Evolutionary conservation across 2,113 vertebrate species (phyloP), one percentile per base, ranked within the genome.

Genomic region (Engystomops pustulosus): DNA sequence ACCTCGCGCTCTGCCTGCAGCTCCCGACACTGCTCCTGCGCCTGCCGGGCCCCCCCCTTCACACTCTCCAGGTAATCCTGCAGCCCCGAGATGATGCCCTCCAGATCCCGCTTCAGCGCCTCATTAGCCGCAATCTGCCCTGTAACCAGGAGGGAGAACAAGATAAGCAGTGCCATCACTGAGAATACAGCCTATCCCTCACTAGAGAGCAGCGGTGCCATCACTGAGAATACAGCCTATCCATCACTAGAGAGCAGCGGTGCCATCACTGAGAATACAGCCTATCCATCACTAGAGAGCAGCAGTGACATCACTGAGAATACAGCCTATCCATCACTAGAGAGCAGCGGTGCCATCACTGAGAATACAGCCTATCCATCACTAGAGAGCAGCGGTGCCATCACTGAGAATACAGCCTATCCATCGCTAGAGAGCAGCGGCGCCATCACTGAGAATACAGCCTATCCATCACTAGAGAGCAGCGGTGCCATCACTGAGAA

Each of bases 91-190:
- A 98, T 96, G 74, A 98, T 91, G 11, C 93, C 92, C 90, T 97
- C 94, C 83, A 99, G 88, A 81, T 98, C 96, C 77, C 85, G 93
- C 89, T 98, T 97, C 51, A 98, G 90, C 7, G 92, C 94, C 88
- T 98, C 96, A 20, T 98, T 99, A 6, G 93, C 94, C 88, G 94
- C 92, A 88, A 98, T 97, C 87, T 98, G 97, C 90, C 96, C 97
- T 99, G 87, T 60, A 60, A 23, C 1, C 0, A 3, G 8, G 25
- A 60, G 14, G 27, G 12, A 17, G 32, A 8, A 32, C 25, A 23
- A n/a, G n/a, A 23, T 10, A n/a, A 58, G 1, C 1, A 23, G 51
- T 55, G 51, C 6, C 51, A 55, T 55, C n/a, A 23, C 51, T 23
- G n/a, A 55, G 51, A 55, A 55, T 6, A 12, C 44, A 1, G 47